Conservation (phyloP, 2,888 invertebrate genomes). For the Agrochola lychnidis region DNA sequence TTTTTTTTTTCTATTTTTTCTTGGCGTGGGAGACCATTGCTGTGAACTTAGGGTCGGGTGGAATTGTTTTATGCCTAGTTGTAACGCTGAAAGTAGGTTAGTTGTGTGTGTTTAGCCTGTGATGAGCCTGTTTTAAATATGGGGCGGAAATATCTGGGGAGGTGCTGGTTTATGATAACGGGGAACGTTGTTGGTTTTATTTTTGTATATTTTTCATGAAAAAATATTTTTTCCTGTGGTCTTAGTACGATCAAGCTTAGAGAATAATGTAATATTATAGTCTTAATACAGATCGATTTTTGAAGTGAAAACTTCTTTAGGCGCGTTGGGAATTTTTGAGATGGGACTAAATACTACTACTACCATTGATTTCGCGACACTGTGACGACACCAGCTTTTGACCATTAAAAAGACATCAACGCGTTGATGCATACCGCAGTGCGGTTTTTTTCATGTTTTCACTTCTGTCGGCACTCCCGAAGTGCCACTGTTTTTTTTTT, state of each 20-base stretch:
- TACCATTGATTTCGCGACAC: too few relatives aligned
- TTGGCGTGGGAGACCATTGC: constrained; percentile 66
- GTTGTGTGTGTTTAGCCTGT: constrained; percentile 62
- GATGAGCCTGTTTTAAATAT: constrained; percentile 57
- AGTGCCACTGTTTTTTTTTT: too few relatives aligned
- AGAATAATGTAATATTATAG: too few relatives aligned
- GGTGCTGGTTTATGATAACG: constrained; percentile 38
- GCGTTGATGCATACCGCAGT: too few relatives aligned
- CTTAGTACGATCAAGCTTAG: neutral
- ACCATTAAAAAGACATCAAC: too few relatives aligned
- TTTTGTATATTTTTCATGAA: constrained; percentile 5
- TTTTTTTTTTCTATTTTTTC: constrained; percentile 77
- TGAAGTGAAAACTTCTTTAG: too few relatives aligned
- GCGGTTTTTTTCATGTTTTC: too few relatives aligned
- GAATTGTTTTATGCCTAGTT: constrained; percentile 72
- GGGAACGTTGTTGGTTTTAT: neutral
- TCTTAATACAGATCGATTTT: too few relatives aligned
- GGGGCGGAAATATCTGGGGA: constrained; percentile 46
- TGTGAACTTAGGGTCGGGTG: constrained; percentile 63
- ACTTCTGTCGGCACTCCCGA: too few relatives aligned
- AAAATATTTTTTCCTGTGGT: neutral
- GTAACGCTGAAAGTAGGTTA: constrained; percentile 69
- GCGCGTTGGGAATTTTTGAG: too few relatives aligned
- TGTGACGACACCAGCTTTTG: too few relatives aligned
- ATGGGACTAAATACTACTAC: too few relatives aligned